Evolutionary conservation across 2,888 invertebrate genomes (phyloP).

Genomic region (Orchestes rusci): DNA sequence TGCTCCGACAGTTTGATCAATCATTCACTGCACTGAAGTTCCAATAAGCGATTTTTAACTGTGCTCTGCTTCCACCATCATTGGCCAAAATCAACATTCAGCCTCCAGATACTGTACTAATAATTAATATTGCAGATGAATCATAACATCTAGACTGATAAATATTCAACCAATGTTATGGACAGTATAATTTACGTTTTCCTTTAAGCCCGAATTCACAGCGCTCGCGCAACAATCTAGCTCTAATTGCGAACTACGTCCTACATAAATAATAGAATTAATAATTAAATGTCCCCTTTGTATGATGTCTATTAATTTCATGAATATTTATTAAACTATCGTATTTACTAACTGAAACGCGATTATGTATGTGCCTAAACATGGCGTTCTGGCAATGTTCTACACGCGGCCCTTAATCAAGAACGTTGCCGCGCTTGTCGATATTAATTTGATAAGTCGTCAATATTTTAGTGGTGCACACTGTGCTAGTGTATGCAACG

Average conservation of each 20-base stretch:
- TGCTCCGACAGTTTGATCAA: too few relatives aligned
- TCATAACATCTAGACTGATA: conserved; percentile 20
- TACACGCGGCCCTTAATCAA: neutral
- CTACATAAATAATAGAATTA: conserved; percentile 27
- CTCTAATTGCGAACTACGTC: conserved; percentile 24
- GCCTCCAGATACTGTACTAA: conserved; percentile 9
- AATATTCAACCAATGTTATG: conserved; percentile 23
- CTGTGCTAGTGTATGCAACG: too few relatives aligned
- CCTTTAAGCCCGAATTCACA: conserved; percentile 21
- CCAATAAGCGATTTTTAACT: too few relatives aligned
- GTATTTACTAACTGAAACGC: conserved; percentile 16
- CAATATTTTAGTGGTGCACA: too few relatives aligned
- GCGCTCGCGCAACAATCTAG: conserved; percentile 17
- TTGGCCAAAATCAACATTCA: conserved; percentile 2
- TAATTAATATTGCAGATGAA: conserved; percentile 21
- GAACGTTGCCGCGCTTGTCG: neutral
- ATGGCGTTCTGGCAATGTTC: neutral
- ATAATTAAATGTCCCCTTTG: conserved; percentile 27
- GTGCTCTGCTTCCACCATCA: too few relatives aligned
- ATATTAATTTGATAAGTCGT: too few relatives aligned
- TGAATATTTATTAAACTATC: conserved; percentile 27
- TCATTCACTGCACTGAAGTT: too few relatives aligned
- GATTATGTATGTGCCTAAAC: neutral
- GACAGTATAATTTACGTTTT: conserved; percentile 22
- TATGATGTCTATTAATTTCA: conserved; percentile 26